A percentile compares a stretch with the other conserved stretches of the same genome.
These are phyloP conservation scores for Drosophila fuyamai DNA, from an alignment of 1,140 invertebrate genomes.

Conservation along the genomic window DNA sequence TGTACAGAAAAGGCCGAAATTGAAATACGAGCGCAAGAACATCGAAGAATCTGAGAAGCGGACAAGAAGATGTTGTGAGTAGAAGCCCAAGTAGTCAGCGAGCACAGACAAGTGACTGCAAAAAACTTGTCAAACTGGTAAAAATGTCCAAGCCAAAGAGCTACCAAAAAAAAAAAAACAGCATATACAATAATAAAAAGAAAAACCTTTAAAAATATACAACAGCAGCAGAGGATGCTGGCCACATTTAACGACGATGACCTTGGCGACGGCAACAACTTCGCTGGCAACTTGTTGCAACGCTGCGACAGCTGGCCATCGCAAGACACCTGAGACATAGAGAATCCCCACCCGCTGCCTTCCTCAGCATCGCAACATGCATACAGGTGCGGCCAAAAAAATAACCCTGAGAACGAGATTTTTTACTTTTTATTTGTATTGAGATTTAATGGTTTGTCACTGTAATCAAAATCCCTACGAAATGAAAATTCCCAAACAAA, in stretches of 20 bases:
- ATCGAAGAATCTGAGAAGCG: conserved; percentile 46
- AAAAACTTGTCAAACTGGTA: conserved; percentile 73
- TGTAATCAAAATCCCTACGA: too few relatives aligned
- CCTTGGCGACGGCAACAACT: conserved; percentile 69
- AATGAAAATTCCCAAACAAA: too few relatives aligned
- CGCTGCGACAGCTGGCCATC: conserved; percentile 42
- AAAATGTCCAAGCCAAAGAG: conserved; percentile 56
- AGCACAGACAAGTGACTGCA: conserved; percentile 41
- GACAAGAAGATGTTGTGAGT: conserved; percentile 51
- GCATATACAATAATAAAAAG: conserved; percentile 42
- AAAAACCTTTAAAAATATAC: conserved; percentile 35
- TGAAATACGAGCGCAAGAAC: conserved; percentile 78
- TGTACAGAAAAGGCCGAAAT: conserved; percentile 40
- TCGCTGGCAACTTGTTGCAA: conserved; percentile 76
- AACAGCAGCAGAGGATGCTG: conserved; percentile 46
- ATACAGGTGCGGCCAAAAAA: conserved; percentile 9
- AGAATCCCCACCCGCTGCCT: conserved; percentile 40
- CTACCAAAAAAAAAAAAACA: conserved; percentile 64
- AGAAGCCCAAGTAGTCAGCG: conserved; percentile 62
- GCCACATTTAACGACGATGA: conserved; percentile 71
- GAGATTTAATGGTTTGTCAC: not conserved
- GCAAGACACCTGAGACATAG: conserved; percentile 60
- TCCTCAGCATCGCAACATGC: conserved; percentile 27
- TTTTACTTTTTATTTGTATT: not conserved
- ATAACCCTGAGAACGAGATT: conserved; percentile 4